Percentiles rank a stretch among this genome's conserved stretches.
phyloP scores from a whole-genome alignment of 2,797 vertebrate species.

The Moxostoma hubbsi region DNA sequence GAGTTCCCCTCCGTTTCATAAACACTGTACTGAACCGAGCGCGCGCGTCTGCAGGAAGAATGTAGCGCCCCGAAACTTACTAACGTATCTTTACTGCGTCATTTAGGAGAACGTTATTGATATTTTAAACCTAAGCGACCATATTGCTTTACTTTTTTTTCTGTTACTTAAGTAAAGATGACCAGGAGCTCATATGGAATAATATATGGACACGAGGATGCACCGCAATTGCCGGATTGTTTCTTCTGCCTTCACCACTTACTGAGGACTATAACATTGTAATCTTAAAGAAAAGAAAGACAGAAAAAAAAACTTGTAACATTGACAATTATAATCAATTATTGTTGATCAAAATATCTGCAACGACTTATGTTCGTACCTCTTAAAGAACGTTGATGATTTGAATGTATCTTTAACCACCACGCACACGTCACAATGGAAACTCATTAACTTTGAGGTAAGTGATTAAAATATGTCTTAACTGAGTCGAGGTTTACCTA shows the following conservation, averaged over 20 bases:
- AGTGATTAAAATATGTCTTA: not conserved
- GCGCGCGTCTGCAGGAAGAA: not conserved
- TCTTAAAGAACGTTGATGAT: too few relatives aligned
- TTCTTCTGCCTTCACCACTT: not conserved
- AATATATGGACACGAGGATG: not conserved
- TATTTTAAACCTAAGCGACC: not conserved
- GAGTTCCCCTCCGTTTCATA: slow-evolving; percentile 8
- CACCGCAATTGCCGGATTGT: not conserved
- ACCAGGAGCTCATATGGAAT: not conserved
- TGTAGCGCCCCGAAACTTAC: not conserved
- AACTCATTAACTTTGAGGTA: slow-evolving; percentile 7
- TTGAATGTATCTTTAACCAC: too few relatives aligned
- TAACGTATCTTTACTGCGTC: not conserved
- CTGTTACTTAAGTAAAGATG: slow-evolving; percentile 3
- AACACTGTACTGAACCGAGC: not conserved
- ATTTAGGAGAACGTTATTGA: not conserved
- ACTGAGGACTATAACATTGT: not conserved
- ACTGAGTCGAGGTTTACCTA: not conserved
- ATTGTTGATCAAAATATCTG: too few relatives aligned
- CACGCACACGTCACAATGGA: not conserved
- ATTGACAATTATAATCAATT: too few relatives aligned
- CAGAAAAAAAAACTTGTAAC: too few relatives aligned
- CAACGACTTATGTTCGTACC: too few relatives aligned
- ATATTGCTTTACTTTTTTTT: not conserved
- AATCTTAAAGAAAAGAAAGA: too few relatives aligned